Conservation (phyloP, 1,140 invertebrate genomes). For the Euwallacea fornicatus region DNA sequence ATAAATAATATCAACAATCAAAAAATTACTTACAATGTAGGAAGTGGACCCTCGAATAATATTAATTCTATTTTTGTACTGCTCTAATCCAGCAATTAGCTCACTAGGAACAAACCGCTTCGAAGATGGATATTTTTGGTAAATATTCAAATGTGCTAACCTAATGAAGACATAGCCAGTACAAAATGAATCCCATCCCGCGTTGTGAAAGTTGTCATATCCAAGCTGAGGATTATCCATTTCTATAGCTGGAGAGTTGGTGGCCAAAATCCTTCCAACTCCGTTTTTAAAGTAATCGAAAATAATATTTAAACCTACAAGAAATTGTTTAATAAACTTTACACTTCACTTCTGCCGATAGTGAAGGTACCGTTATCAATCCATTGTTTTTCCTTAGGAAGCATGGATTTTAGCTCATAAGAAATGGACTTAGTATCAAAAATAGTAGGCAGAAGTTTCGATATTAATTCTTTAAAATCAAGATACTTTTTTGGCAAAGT, state of each 20-base stretch:
- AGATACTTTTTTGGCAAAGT: slow-evolving; percentile 67
- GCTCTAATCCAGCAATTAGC: slow-evolving; percentile 56
- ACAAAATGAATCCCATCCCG: slow-evolving; percentile 75
- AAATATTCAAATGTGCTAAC: slow-evolving; percentile 57
- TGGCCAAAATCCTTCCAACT: slow-evolving; percentile 50
- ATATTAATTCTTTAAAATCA: slow-evolving; percentile 66
- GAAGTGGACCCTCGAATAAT: slow-evolving; percentile 60
- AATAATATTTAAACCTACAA: slow-evolving; percentile 55
- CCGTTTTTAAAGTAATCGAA: slow-evolving; percentile 62
- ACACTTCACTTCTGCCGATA: neutral
- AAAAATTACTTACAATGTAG: slow-evolving; percentile 58
- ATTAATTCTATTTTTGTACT: slow-evolving; percentile 63
- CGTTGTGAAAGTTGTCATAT: slow-evolving; percentile 62
- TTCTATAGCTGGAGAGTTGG: slow-evolving; percentile 54
- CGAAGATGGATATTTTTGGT: slow-evolving; percentile 48
- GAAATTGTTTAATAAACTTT: neutral
- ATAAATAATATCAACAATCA: neutral
- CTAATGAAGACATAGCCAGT: slow-evolving; percentile 67
- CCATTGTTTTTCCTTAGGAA: slow-evolving; percentile 58
- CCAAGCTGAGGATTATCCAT: slow-evolving; percentile 43
- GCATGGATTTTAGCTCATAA: slow-evolving; percentile 56
- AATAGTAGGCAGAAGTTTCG: slow-evolving; percentile 66
- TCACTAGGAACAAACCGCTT: slow-evolving; percentile 58
- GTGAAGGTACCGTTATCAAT: slow-evolving; percentile 50
- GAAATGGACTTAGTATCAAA: slow-evolving; percentile 76